Conservation (phyloP, 2,113 vertebrate genomes). For the Rhizomys pruinosus region DNA sequence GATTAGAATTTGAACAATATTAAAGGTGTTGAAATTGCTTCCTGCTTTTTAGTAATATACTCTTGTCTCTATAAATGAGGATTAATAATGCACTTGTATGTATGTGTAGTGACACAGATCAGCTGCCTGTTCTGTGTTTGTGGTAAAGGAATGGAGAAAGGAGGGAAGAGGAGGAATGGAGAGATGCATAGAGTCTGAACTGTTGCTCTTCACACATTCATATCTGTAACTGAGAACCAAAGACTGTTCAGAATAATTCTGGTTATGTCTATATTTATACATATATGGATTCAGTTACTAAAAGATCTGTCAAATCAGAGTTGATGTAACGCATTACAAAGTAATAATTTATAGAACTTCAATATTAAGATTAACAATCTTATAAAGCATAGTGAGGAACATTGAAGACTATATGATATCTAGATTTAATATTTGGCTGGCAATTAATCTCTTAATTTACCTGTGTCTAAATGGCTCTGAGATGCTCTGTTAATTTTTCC, state of each 20-base stretch:
- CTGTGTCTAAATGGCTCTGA: background rate
- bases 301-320: background rate
- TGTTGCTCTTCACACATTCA: background rate
- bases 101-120: background rate
- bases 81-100: background rate
- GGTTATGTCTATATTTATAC: background rate
- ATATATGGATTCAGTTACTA: background rate
- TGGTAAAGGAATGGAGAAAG: background rate
- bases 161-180: no score
- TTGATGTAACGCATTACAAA: background rate
- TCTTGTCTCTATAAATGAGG: background rate
- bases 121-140: background rate
- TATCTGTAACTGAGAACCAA: background rate
- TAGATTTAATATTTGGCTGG: background rate
- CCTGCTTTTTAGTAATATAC: constrained; percentile 6
- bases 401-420: background rate
- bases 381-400: background rate
- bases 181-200: background rate
- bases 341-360: background rate
- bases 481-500: background rate
- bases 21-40: background rate
- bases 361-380: background rate
- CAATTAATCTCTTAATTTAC: background rate
- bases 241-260: background rate
- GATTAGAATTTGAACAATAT: constrained; percentile 10